Percentiles rank a stretch among this genome's conserved stretches.
Evolutionary conservation across 2,888 invertebrate species (phyloP).

Genomic region (Heliconius charithonia): DNA sequence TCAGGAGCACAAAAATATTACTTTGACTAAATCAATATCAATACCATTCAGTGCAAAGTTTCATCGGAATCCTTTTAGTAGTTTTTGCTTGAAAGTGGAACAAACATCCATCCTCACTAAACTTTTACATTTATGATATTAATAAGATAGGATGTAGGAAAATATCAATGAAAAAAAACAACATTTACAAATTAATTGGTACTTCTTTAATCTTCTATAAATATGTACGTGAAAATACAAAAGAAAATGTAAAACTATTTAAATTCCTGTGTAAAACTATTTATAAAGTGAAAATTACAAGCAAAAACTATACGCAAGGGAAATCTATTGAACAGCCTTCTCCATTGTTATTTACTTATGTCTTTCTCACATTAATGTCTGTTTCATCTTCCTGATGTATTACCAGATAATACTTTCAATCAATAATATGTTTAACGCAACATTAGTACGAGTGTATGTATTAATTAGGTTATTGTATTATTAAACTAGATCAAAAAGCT

Average conservation of each 20-base stretch:
- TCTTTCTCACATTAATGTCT: constrained; percentile 33
- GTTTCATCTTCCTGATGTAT: constrained; percentile 29
- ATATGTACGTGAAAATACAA: neutral
- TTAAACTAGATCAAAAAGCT: neutral
- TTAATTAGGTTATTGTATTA: neutral
- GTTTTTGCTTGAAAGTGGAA: too few species aligned
- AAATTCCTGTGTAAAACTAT: neutral
- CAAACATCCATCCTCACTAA: too few species aligned
- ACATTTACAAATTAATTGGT: too few species aligned
- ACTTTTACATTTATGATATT: too few species aligned
- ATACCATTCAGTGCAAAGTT: too few species aligned
- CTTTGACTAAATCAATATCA: too few species aligned
- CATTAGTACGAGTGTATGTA: neutral
- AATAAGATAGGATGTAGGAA: too few species aligned
- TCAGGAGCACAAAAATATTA: too few species aligned
- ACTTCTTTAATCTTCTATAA: too few species aligned
- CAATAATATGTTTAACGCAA: neutral
- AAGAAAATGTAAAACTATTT: neutral
- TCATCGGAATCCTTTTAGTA: too few species aligned
- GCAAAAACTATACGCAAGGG: constrained; percentile 25
- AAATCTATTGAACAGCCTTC: constrained; percentile 29
- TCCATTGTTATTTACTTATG: constrained; percentile 30
- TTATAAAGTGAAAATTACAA: neutral
- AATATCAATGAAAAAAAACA: too few species aligned
- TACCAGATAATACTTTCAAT: constrained; percentile 2